Evolutionary conservation across 37 sponge, comb jelly and placozoan species (phyloP), one percentile per base, ranked within the genome.

Genomic region (Ephydatia muelleri): DNA sequence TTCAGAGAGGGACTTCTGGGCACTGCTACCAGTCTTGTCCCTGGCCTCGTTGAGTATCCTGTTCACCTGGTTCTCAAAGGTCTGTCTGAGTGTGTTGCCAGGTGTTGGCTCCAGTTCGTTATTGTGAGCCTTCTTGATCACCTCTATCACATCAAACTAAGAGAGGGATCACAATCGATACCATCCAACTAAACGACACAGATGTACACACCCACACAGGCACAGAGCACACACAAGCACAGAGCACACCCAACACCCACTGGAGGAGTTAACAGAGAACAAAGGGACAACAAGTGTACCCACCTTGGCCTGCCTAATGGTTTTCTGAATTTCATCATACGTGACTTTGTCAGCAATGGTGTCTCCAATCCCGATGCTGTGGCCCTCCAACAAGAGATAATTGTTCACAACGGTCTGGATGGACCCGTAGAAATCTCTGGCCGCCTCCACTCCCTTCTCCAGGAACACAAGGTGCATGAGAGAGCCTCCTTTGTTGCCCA

Each of bases 1-100:
- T 66, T 97, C 93, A 14, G 96, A 95, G 72, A 99, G 80, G 86
- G 92, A 91, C 84, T 86, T 84, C 88, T 95, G 99, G 0, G 99
- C 99, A 47, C 92, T 89, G 80, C 93, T 80, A 21, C 99, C 99
- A 12, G 99, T 99, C 90, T 97, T 95, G 88, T 95, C 95, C 28
- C 99, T 91, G 31, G 99, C 99, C 67, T 94, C 96, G 86, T 99
- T 99, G 80, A 99, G 86, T 48, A 99, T 92, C 40, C 90, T 81
- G 88, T 99, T 99, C 33, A 99, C 99, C 80, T 97, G 96, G 86
- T 99, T 99, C 91, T 99, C 99, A 77, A 99, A 99, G 33, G 99
- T 99, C 83, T 97, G 94, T 14, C 99, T 65, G 35, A 99, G 96
- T 3, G 99, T 97, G 93, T 99, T 99, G 16, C 99, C 99, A 21